A percentile compares a stretch with the other conserved stretches of the same genome.
Conservation (phyloP, 2,797 vertebrate genomes). For the Anguilla anguilla region DNA sequence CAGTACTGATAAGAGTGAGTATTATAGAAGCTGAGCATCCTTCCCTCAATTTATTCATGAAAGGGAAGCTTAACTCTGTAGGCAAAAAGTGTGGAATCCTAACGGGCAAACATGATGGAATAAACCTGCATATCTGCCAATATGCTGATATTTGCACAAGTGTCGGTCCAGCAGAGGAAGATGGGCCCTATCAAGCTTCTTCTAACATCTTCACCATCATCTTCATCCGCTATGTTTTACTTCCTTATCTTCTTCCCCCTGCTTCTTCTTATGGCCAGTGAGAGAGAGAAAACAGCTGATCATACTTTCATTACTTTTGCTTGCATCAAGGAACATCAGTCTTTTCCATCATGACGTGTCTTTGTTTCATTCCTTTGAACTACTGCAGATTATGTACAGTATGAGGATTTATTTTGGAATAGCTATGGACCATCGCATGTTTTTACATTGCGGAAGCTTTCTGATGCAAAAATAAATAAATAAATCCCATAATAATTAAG, state of each 20-base stretch:
- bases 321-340: not conserved
- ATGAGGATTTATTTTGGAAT: not conserved
- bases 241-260: not conserved
- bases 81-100: not conserved
- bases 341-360: not conserved
- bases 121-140: not conserved
- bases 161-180: not conserved
- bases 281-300: not conserved
- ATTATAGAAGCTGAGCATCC: not conserved
- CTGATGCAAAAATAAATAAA: not conserved
- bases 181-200: not conserved
- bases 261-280: not conserved
- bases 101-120: not conserved
- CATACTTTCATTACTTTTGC: not conserved
- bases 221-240: not conserved
- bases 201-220: not conserved
- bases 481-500: not conserved
- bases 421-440: not conserved
- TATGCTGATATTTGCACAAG: not conserved
- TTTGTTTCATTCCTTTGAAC: not conserved
- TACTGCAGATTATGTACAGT: not conserved
- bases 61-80: not conserved
- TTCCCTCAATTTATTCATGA: slow-evolving; percentile 5
- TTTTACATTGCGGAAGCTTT: no score
- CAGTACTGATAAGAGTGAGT: not conserved